Evolutionary conservation across 64 coral and sea anemone genomes (phyloP).

Genomic region (Pocillopora damicornis): DNA sequence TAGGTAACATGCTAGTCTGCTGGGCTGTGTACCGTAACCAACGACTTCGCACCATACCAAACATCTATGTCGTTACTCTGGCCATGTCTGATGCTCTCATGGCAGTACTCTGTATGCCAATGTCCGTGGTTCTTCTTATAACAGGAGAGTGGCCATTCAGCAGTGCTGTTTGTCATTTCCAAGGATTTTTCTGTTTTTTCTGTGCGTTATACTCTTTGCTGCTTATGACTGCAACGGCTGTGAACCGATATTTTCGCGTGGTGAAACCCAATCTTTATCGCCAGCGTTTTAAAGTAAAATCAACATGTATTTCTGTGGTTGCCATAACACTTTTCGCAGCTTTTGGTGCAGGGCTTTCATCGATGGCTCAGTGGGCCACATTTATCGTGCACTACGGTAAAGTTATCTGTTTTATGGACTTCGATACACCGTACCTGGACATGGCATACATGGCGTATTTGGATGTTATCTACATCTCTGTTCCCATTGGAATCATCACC

Average conservation of each 20-base stretch:
- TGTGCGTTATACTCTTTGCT: slow-evolving; percentile 48
- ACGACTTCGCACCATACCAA: slow-evolving; percentile 52
- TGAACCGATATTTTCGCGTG: slow-evolving; percentile 64
- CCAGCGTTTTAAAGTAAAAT: slow-evolving; percentile 39
- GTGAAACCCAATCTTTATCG: slow-evolving; percentile 44
- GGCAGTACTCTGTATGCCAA: slow-evolving; percentile 51
- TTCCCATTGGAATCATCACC: slow-evolving; percentile 42
- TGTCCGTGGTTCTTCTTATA: slow-evolving; percentile 36
- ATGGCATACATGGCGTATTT: slow-evolving; percentile 52
- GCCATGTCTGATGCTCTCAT: slow-evolving; percentile 65
- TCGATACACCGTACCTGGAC: slow-evolving; percentile 9
- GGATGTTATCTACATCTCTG: slow-evolving; percentile 29
- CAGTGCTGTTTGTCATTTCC: slow-evolving; percentile 51
- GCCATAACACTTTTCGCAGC: slow-evolving; percentile 22
- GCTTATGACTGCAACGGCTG: slow-evolving; percentile 63
- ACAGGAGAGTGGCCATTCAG: slow-evolving; percentile 26
- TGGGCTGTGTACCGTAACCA: slow-evolving; percentile 61
- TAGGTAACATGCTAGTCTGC: slow-evolving; percentile 64
- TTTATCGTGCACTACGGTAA: slow-evolving; percentile 58
- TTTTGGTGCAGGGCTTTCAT: slow-evolving; percentile 39
- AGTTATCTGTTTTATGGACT: slow-evolving; percentile 53
- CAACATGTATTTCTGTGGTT: slow-evolving; percentile 5
- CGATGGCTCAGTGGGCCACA: slow-evolving; percentile 5
- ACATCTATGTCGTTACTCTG: slow-evolving; percentile 52
- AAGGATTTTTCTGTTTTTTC: slow-evolving; percentile 62